Percentiles rank a stretch among this genome's conserved stretches.
Conservation (phyloP, 2,797 vertebrate genomes). For the Cebuella pygmaea region DNA sequence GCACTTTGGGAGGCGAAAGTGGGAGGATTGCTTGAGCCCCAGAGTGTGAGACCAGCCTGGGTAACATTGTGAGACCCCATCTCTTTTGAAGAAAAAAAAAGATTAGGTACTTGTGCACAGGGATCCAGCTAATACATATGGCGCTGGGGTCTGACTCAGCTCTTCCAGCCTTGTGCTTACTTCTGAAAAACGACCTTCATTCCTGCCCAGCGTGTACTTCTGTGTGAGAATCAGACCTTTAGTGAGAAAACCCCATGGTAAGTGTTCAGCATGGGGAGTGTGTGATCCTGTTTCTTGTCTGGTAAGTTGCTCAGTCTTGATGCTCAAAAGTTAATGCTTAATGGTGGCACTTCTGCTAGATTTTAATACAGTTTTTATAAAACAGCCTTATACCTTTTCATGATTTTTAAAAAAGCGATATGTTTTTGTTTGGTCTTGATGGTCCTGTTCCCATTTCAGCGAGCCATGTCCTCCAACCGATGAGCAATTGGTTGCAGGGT, state of each 20-base stretch:
- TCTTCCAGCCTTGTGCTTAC: not conserved
- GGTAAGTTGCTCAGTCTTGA: constrained; percentile 51
- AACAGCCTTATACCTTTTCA: constrained; percentile 82
- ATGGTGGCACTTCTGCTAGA: constrained; percentile 56
- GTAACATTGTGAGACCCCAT: too few species aligned
- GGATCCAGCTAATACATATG: too few species aligned
- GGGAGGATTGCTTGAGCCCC: too few species aligned
- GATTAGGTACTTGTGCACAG: not conserved
- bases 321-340: constrained; percentile 46
- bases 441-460: constrained; percentile 96
- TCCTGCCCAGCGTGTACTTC: not conserved
- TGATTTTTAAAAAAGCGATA: constrained; percentile 83
- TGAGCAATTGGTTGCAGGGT: constrained; percentile 98
- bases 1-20: too few species aligned
- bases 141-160: not conserved
- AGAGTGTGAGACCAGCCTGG: too few species aligned
- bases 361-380: constrained; percentile 77
- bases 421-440: constrained; percentile 91
- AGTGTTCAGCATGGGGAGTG: not conserved
- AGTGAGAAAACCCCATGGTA: not conserved
- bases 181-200: not conserved
- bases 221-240: not conserved
- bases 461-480: constrained; percentile 95
- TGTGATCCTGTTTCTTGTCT: constrained; percentile 37
- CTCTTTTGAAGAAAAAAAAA: not conserved